Base-by-base conservation (phyloP, 2,888 invertebrate species). In the Plebejus anna region DNA sequence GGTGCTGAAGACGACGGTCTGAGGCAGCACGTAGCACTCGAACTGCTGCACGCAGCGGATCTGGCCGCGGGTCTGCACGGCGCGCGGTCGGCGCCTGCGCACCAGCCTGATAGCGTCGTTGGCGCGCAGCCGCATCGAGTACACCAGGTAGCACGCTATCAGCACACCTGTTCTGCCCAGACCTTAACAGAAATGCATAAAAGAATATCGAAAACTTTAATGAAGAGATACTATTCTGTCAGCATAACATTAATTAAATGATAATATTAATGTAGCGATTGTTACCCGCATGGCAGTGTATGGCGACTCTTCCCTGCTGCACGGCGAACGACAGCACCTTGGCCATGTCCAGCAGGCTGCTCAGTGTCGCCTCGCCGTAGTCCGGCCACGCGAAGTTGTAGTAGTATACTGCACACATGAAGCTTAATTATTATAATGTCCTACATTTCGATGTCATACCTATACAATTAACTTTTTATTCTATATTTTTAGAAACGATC, bases 341-440 rank as follows among this genome's bases (percentile, higher is more conserved):
- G n/a, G 97, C 96, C 96, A 98, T 98, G 85, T 98, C 97, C 80
- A 98, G 90, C n/a, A 98, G 92, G 6, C 96, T 96, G 71, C 95
- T 94, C 81, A 97, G 91, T 3, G 96, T 96, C 0, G 97, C 97
- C 78, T 97, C 97, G 0, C 97, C 97, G 87, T 97, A 98, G 88
- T 98, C 98, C 59, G 96, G 96, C 96, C 97, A 97, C 2, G 96
- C 96, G 87, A 97, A 98, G 91, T 98, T 98, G 94, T 98, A 98
- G 89, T 97, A 98, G 89, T 96, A 98, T 80, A 98, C 98, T 98
- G 94, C 47, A 66, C 57, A 75, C 38, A 76, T 32, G 2, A 32
- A 32, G 32, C 32, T 32, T 32, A 32, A 32, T 32, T 2, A 32
- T 32, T 32, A 32, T 32, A 2, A 32, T 32, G 2, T 32, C 32